Evolutionary conservation across 2,797 vertebrate genomes (phyloP), one percentile per base, ranked within the genome.

Genomic region (Philypnodon macrostomus): DNA sequence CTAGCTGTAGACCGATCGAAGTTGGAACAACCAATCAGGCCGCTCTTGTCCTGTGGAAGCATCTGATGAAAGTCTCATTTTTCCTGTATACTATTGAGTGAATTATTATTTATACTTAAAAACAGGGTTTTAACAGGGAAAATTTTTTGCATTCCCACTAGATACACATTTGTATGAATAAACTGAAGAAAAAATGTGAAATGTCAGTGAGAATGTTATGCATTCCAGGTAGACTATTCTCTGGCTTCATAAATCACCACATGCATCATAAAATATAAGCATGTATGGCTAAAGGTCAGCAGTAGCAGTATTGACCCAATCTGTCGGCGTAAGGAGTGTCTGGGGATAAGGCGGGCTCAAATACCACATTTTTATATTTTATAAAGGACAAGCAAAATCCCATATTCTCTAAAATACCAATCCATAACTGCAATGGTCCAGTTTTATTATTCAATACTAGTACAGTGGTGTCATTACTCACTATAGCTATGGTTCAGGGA

Each of bases 301-400:
- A 44, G 15, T n/a, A 29, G 26, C 10, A 29, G 41, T 30, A 44
- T 44, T 44, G 41, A 44, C 15, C 41, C 17, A 29, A 7, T 2
- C 39, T 9, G n/a, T 24, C 19, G 10, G 41, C 18, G 18, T 30
- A 30, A 30, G n/a, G 7, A 12, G 5, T 30, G 14, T n/a, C 17
- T 15, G n/a, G 40, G 26, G 40, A 29, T 16, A 10, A n/a, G 6
- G 26, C 26, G 30, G 14, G 12, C 7, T 44, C 26, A 41, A 41
- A 33, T 33, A 38, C 16, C 40, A 54, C 32, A 36, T 36, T 29
- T 44, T 44, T 29, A 44, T 44, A 44, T 44, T 30, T 44, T 15
- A 44, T 47, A 17, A 32, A 33, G 19, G 30, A 19, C 7, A 17
- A 29, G 41, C 5, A 41, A 41, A 41, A 10, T 15, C 11, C 10